phyloP scores from a whole-genome alignment of 2,113 vertebrate genomes.

The Oryzias javanicus region DNA sequence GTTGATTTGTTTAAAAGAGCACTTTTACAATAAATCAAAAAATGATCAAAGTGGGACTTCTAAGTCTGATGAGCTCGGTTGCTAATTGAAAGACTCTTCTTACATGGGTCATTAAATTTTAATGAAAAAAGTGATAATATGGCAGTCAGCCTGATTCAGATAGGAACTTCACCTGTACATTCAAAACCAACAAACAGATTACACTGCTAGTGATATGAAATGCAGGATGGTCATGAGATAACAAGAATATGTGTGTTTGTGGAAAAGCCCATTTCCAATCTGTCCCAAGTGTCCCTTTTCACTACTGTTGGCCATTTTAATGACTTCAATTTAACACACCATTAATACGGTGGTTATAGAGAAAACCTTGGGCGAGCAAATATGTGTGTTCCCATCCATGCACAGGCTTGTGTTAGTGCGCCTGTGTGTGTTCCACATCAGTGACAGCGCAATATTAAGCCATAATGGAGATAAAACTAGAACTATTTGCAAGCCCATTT shows the following conservation, averaged over 20 bases:
- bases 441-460: constrained; percentile 59
- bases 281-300: constrained; percentile 41
- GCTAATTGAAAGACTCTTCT: constrained; percentile 47
- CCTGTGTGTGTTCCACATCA: constrained; percentile 63
- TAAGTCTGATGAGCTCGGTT: constrained; percentile 15
- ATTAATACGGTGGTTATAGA: constrained; percentile 64
- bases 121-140: constrained; percentile 28
- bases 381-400: constrained; percentile 15
- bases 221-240: constrained; percentile 9
- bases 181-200: no score
- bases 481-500: constrained; percentile 63
- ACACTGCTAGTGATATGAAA: no score
- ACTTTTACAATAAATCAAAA: no score
- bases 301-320: constrained; percentile 56
- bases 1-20: no score
- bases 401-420: constrained; percentile 20
- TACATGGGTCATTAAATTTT: constrained; percentile 22
- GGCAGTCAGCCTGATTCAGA: constrained; percentile 9
- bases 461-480: constrained; percentile 69
- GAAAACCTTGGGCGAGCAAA: constrained; percentile 46
- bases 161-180: constrained; percentile 1
- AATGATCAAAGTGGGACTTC: no score
- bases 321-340: constrained; percentile 67
- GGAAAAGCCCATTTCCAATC: constrained; percentile 26
- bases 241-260: constrained; percentile 44